Percentiles rank a stretch among this genome's conserved stretches.
phyloP scores from a whole-genome alignment of 2,113 vertebrate species.

The Calonectris borealis region DNA sequence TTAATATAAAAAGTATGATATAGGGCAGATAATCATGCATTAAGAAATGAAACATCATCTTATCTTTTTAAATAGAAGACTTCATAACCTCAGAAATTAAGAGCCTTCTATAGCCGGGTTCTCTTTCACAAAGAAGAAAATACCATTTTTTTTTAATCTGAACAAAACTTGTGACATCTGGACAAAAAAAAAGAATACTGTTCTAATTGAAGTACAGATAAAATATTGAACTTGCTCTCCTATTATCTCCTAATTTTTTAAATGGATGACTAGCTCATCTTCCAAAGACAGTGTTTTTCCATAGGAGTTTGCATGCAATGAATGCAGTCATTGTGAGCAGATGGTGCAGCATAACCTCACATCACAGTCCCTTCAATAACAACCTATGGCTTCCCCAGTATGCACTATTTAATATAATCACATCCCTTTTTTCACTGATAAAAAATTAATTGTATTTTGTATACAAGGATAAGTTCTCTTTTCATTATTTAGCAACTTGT shows the following conservation, averaged over 20 bases:
- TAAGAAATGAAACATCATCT: background rate
- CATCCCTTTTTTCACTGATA: background rate
- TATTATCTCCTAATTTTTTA: background rate
- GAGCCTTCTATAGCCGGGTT: background rate
- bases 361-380: background rate
- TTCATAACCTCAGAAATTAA: background rate
- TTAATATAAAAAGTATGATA: background rate
- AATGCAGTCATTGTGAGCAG: background rate
- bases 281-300: background rate
- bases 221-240: background rate
- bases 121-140: background rate
- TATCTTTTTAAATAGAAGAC: background rate
- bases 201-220: background rate
- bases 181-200: background rate
- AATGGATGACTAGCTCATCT: background rate
- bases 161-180: background rate
- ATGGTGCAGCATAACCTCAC: background rate
- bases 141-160: background rate
- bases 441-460: conserved; percentile 10
- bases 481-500: conserved; percentile 14
- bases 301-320: background rate
- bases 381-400: background rate
- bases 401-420: background rate
- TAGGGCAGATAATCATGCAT: background rate
- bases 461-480: background rate